These are phyloP conservation scores for Lochmaea capreae DNA, from an alignment of 2,888 invertebrate species.

Conservation along the genomic window DNA sequence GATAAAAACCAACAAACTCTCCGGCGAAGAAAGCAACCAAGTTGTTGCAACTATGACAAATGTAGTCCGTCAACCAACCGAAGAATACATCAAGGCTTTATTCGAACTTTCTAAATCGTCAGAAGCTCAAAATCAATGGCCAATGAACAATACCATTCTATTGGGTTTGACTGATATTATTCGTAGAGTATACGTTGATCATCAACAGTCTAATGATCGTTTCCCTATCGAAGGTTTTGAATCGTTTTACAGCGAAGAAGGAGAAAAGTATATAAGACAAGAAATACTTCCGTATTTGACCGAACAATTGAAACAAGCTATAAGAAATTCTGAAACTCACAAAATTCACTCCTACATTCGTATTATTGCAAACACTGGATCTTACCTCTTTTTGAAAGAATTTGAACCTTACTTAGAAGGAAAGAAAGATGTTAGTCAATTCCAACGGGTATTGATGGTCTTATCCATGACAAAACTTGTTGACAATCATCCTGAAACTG, in stretches of 20 bases:
- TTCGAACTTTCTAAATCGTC: constrained; percentile 70
- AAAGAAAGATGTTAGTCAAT: constrained; percentile 68
- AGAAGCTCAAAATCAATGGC: constrained; percentile 67
- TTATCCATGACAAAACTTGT: constrained; percentile 69
- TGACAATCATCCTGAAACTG: constrained; percentile 67
- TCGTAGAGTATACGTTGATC: constrained; percentile 72
- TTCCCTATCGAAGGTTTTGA: constrained; percentile 77
- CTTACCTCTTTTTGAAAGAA: constrained; percentile 70
- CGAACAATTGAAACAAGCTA: constrained; percentile 68
- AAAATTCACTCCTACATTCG: constrained; percentile 73
- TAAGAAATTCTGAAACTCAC: constrained; percentile 68
- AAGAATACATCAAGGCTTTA: constrained; percentile 72
- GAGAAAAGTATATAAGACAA: constrained; percentile 66
- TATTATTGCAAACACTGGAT: constrained; percentile 75
- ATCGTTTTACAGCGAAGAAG: constrained; percentile 68
- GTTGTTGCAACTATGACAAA: constrained; percentile 69
- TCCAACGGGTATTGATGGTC: constrained; percentile 76
- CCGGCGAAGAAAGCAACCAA: constrained; percentile 72
- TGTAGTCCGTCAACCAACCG: constrained; percentile 72
- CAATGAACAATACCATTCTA: constrained; percentile 70
- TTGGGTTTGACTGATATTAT: constrained; percentile 73
- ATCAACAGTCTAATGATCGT: constrained; percentile 69
- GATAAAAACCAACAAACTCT: constrained; percentile 68
- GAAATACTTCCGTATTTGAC: constrained; percentile 73
- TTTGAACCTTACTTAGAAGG: constrained; percentile 79